phyloP scores from a whole-genome alignment of 2,888 invertebrate species.

The Chydorus sphaericus region DNA sequence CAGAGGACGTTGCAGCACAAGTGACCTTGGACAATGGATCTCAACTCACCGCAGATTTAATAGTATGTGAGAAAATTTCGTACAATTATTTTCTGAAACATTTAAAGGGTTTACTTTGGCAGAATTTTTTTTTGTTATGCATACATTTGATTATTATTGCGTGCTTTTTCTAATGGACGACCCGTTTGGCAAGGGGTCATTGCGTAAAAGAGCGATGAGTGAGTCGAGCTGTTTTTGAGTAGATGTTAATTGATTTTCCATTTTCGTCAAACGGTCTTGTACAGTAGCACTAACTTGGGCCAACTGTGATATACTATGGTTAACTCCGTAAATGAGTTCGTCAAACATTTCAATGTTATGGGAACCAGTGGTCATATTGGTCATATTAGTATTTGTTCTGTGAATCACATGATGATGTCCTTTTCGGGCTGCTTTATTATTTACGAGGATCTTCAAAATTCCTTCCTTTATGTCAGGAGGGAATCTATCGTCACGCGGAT shows the following conservation, averaged over 20 bases:
- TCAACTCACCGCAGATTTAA: neutral
- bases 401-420: neutral
- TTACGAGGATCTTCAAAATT: constrained; percentile 31
- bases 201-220: neutral
- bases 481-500: constrained; percentile 59
- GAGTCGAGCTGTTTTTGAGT: neutral
- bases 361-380: too few relatives aligned
- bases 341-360: neutral
- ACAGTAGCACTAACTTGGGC: neutral
- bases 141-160: too few relatives aligned
- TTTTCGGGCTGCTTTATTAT: neutral
- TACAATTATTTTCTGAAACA: neutral
- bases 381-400: neutral
- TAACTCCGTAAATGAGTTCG: neutral
- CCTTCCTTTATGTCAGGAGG: constrained; percentile 59
- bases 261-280: neutral
- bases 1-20: neutral
- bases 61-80: neutral
- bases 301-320: neutral
- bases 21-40: neutral
- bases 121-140: too few relatives aligned
- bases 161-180: too few relatives aligned
- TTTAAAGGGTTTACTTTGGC: too few relatives aligned
- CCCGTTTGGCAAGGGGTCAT: neutral
- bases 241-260: neutral